Conservation (phyloP, 1,140 invertebrate species). For the Leptestheria dahalacensis region DNA sequence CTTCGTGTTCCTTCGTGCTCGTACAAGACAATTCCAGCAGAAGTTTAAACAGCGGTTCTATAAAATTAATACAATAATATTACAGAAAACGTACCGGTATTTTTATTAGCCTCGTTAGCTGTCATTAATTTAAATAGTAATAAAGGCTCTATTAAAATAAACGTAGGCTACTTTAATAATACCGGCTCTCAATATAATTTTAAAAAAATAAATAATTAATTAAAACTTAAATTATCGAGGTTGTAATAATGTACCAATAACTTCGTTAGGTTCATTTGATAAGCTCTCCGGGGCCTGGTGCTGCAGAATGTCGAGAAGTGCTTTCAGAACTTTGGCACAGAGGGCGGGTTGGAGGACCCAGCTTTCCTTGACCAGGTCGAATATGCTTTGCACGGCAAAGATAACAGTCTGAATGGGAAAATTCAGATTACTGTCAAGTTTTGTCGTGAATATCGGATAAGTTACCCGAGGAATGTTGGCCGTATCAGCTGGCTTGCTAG, state of each 20-base stretch:
- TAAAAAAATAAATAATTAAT: not conserved
- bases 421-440: not conserved
- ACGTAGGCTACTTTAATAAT: too few relatives aligned
- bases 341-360: constrained; percentile 58
- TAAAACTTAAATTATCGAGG: not conserved
- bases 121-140: too few relatives aligned
- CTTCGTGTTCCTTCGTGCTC: constrained; percentile 24
- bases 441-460: not conserved
- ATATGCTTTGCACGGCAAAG: constrained; percentile 43
- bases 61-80: constrained; percentile 18
- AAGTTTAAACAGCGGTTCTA: constrained; percentile 60
- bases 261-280: constrained; percentile 51
- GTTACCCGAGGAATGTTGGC: not conserved
- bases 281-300: constrained; percentile 74
- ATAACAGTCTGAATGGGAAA: not conserved
- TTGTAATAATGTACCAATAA: constrained; percentile 40
- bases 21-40: constrained; percentile 53
- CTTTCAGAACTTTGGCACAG: constrained; percentile 70
- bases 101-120: not conserved
- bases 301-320: constrained; percentile 79
- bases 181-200: not conserved
- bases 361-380: constrained; percentile 79
- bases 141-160: too few relatives aligned
- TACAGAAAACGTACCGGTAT: not conserved
- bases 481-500: not conserved